Conservation (phyloP, 2,113 vertebrate genomes). For the Psilopogon haemacephalus region DNA sequence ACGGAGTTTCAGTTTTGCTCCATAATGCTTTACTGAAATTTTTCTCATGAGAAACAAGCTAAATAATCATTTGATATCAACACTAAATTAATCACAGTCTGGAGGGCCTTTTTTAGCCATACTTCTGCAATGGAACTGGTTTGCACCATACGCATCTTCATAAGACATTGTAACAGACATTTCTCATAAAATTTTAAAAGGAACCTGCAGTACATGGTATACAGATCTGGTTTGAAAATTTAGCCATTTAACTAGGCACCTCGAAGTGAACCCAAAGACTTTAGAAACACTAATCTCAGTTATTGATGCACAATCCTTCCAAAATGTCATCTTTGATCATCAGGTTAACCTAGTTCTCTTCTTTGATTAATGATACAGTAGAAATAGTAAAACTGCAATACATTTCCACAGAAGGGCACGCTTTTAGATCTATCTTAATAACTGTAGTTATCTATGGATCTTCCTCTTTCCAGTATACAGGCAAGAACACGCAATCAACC, state of each 20-base stretch:
- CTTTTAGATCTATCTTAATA: neutral
- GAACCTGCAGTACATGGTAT: neutral
- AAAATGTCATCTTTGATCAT: neutral
- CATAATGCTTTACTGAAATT: neutral
- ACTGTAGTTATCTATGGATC: neutral
- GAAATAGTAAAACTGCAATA: neutral
- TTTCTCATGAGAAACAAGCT: neutral
- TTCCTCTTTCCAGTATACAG: neutral
- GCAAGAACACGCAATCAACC: neutral
- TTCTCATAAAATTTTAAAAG: neutral
- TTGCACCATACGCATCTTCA: neutral
- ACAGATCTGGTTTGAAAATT: neutral
- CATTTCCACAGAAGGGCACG: neutral
- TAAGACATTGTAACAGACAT: neutral
- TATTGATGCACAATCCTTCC: neutral
- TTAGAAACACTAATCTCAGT: neutral
- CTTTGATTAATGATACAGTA: neutral
- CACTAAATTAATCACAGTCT: neutral
- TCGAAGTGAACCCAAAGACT: neutral
- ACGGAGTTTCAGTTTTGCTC: neutral
- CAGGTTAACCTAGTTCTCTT: neutral
- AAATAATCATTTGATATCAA: neutral
- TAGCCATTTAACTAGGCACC: neutral
- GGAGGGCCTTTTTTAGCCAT: neutral
- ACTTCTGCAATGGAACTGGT: neutral